Evolutionary conservation across 2,888 invertebrate genomes (phyloP).

Genomic region (Dicyrtoma fusca): DNA sequence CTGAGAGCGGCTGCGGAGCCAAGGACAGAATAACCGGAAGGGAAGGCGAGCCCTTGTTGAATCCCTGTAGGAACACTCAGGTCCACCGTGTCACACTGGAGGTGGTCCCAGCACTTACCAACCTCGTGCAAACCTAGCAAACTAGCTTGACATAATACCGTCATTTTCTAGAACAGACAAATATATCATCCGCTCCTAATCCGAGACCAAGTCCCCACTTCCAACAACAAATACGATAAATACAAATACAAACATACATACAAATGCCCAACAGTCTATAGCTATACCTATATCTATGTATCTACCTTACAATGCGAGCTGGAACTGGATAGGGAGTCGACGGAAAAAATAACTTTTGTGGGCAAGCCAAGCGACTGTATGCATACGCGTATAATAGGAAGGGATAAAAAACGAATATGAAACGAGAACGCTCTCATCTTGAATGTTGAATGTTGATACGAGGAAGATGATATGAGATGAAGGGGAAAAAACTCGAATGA

Average conservation of each 20-base stretch:
- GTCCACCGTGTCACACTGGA: constrained; percentile 43
- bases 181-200: neutral
- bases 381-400: neutral
- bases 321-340: no score
- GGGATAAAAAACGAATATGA: neutral
- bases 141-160: neutral
- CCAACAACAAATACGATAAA: no score
- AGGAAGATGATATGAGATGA: neutral
- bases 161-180: constrained; percentile 1
- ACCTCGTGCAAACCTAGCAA: neutral
- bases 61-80: constrained; percentile 41
- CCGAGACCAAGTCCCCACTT: no score
- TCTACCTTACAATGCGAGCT: no score
- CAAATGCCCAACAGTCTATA: no score
- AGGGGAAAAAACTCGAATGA: neutral
- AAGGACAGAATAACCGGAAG: constrained; percentile 41
- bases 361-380: no score
- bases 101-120: constrained; percentile 35
- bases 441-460: neutral
- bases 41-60: constrained; percentile 39
- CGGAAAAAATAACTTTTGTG: no score
- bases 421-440: neutral
- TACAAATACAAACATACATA: no score
- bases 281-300: neutral
- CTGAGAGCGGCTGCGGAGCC: neutral